Conservation (phyloP, 2,888 invertebrate species). For the Esperia sulphurella region DNA sequence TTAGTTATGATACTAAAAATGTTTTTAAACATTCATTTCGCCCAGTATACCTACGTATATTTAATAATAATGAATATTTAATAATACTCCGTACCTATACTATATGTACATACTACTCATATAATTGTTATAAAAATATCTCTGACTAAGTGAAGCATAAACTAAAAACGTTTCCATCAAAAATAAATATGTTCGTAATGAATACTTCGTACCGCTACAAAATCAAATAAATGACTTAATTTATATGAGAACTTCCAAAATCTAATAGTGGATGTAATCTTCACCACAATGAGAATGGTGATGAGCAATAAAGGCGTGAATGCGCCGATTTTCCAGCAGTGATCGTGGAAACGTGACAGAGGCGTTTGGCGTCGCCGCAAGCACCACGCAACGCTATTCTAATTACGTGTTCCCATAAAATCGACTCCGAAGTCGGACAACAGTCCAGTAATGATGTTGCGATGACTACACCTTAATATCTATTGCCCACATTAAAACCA, state of each 20-base stretch:
- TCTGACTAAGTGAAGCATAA: conserved; percentile 29
- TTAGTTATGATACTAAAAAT: too few species aligned
- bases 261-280: conserved; percentile 48
- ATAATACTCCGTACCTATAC: too few species aligned
- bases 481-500: conserved; percentile 5
- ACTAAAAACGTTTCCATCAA: conserved; percentile 25
- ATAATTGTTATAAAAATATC: conserved; percentile 12
- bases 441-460: conserved; percentile 8
- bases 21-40: too few species aligned
- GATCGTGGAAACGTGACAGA: conserved; percentile 47
- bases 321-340: conserved; percentile 43
- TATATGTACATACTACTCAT: too few species aligned
- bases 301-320: conserved; percentile 49
- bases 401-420: conserved; percentile 51
- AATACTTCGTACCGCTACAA: conserved; percentile 17
- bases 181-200: conserved; percentile 14
- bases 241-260: conserved; percentile 33
- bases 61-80: too few species aligned
- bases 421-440: conserved; percentile 11
- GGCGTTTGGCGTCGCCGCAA: conserved; percentile 48
- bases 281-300: conserved; percentile 50
- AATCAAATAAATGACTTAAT: conserved; percentile 44
- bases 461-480: conserved; percentile 10
- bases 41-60: too few species aligned
- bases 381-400: conserved; percentile 32